Evolutionary conservation across 1,140 invertebrate species (phyloP).

Genomic region (Bombus terrestris): DNA sequence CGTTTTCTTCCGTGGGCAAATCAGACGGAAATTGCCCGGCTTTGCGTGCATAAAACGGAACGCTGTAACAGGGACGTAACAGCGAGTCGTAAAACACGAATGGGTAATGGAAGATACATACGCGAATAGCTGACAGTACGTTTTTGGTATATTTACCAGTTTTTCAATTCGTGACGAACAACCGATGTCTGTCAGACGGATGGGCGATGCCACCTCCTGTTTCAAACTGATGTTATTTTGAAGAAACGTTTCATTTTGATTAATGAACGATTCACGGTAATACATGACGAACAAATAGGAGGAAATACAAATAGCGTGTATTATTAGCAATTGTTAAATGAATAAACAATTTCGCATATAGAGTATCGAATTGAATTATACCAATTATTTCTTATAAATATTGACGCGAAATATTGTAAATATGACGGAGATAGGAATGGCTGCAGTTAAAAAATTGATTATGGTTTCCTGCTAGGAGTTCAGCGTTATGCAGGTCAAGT

Average conservation of each 20-base stretch:
- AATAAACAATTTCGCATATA: not conserved
- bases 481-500: too few species aligned
- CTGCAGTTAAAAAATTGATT: not conserved
- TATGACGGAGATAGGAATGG: too few species aligned
- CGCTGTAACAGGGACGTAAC: not conserved
- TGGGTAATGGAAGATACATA: not conserved
- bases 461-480: not conserved
- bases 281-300: not conserved
- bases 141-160: not conserved
- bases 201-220: not conserved
- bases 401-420: not conserved
- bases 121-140: not conserved
- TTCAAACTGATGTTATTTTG: not conserved
- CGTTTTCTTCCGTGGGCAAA: not conserved
- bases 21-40: slow-evolving; percentile 9
- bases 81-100: slow-evolving; percentile 1
- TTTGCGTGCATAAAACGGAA: not conserved
- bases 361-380: not conserved
- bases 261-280: not conserved
- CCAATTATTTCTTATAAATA: not conserved
- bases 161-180: not conserved
- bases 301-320: not conserved
- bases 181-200: not conserved
- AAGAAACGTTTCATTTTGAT: not conserved
- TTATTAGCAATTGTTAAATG: not conserved